A percentile compares a stretch with the other conserved stretches of the same genome.
Conservation (phyloP, 2,888 invertebrate species). For the Entomobrya proxima region DNA sequence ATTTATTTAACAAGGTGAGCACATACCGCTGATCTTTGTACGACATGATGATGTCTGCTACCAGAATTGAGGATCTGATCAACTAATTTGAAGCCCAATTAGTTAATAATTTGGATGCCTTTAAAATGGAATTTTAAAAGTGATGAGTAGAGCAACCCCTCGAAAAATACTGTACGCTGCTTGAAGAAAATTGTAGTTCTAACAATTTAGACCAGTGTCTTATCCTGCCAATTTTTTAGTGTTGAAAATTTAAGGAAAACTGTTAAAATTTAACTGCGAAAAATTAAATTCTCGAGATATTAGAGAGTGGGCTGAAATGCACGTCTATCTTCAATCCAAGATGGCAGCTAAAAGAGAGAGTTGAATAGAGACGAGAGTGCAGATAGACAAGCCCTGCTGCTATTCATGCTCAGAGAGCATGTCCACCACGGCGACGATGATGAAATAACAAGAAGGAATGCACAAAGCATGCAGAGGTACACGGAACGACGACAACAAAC, state of each 20-base stretch:
- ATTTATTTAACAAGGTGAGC: constrained; percentile 68
- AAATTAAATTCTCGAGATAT: neutral
- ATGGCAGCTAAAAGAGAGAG: constrained; percentile 65
- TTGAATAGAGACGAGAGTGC: constrained; percentile 3
- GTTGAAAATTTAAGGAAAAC: neutral
- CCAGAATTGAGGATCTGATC: neutral
- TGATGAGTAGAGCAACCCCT: too few species aligned
- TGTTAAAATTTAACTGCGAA: neutral
- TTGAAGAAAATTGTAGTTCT: too few species aligned
- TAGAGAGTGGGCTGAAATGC: neutral
- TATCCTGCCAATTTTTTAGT: too few species aligned
- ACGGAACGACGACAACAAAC: too few species aligned
- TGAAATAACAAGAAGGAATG: too few species aligned
- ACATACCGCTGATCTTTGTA: constrained; percentile 73
- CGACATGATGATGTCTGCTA: constrained; percentile 65
- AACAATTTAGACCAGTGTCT: too few species aligned
- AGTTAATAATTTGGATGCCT: too few species aligned
- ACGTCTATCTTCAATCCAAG: constrained; percentile 52
- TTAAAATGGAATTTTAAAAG: neutral
- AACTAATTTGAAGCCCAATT: neutral
- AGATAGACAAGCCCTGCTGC: too few species aligned
- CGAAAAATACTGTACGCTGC: too few species aligned
- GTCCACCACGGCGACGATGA: too few species aligned
- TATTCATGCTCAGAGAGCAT: too few species aligned
- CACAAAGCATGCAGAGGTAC: too few species aligned